phyloP scores from a whole-genome alignment of 2,888 invertebrate genomes.

The Scaptomyza cyrtandrae region DNA sequence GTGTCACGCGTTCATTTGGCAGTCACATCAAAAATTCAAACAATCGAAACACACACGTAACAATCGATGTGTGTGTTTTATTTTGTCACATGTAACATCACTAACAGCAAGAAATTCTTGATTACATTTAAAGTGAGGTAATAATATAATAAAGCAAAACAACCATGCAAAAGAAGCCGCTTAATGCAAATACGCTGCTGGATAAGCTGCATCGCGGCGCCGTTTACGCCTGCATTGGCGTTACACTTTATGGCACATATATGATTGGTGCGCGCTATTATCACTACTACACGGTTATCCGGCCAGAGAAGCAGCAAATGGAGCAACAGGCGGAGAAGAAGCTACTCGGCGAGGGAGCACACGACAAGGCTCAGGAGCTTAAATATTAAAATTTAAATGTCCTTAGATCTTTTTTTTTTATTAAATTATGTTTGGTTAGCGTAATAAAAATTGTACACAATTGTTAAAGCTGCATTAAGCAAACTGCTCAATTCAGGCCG shows the following conservation, averaged over 20 bases:
- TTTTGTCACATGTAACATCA: constrained; percentile 15
- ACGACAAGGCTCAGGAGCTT: constrained; percentile 83
- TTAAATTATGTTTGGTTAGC: constrained; percentile 53
- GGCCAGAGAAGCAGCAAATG: constrained; percentile 84
- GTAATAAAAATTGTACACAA: constrained; percentile 55
- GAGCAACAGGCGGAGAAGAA: constrained; percentile 84
- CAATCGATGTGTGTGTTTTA: constrained; percentile 21
- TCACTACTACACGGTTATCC: constrained; percentile 85
- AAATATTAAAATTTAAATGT: constrained; percentile 65
- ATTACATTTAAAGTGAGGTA: constrained; percentile 23
- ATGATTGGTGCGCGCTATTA: constrained; percentile 85
- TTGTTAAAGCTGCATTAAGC: constrained; percentile 7
- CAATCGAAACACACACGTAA: neutral
- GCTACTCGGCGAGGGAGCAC: constrained; percentile 85
- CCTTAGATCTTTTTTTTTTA: neutral
- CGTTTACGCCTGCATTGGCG: constrained; percentile 86
- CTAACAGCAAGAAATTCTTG: constrained; percentile 13
- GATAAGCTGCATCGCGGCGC: constrained; percentile 86
- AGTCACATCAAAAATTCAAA: neutral
- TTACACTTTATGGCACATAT: constrained; percentile 85
- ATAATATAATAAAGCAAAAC: neutral
- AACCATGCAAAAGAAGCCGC: constrained; percentile 81
- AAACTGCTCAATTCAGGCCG: neutral
- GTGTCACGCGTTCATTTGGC: too few relatives aligned
- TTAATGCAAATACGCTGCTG: constrained; percentile 80